Evolutionary conservation across 2,797 vertebrate genomes (phyloP), one percentile per base, ranked within the genome.

Genomic region (Phrynocephalus vlangalii): DNA sequence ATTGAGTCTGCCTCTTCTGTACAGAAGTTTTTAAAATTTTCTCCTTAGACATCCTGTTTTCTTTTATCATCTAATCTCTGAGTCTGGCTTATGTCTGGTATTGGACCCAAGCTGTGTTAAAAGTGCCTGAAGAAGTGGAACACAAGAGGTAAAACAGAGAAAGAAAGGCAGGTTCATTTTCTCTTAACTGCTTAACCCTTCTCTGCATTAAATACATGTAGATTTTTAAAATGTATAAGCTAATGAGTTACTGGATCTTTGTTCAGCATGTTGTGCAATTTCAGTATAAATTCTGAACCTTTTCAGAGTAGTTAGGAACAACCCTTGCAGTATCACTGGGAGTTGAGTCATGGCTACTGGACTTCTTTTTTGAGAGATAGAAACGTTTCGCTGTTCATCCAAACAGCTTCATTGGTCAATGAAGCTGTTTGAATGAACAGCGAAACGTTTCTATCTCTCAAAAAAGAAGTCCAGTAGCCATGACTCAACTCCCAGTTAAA

Each of bases 21-120:
- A 20, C 18, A 5, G 13, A 63, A 38, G 16, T n/a, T 30, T 88
- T 92, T 91, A 68, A 84, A 86, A 15, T 79, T 89, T 73, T 92
- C 24, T 67, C 81, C 56, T 76, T 56, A 83, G 11, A 50, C 4
- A 82, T 50, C 24, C 20, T 73, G 30, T 7, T 63, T 56, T 63
- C 60, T 82, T 15, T 33, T 68, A 67, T 15, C 22, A 44, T 30
- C 63, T 79, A 22, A 2, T 52, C 52, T 63, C 78, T 30, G 22
- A 33, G 4, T 79, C 15, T 79, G 28, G 1, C n/a, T 60, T 22
- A 82, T 38, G 28, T 82, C 13, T 82, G 38, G 28, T 20, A 50
- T n/a, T 20, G 26, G 38, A 70, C 66, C 15, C 9, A n/a, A 13
- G 28, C 16, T 28, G 38, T 7, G 66, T 20, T 28, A 18, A 70